Conservation (phyloP, 2,797 vertebrate genomes). For the Ficedula albicollis region DNA sequence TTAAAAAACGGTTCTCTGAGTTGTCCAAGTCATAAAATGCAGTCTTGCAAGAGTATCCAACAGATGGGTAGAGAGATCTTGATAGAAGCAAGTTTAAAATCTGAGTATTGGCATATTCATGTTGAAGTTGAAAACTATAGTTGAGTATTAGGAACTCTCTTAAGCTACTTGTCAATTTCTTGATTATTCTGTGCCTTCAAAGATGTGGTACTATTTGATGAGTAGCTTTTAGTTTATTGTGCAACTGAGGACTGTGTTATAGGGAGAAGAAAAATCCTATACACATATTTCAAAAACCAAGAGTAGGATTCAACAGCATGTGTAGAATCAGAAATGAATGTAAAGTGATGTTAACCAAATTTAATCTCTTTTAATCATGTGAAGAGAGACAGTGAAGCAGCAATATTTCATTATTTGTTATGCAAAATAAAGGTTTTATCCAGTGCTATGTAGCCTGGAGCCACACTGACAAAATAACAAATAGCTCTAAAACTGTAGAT, state of each 20-base stretch:
- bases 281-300: not conserved
- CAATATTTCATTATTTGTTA: conserved; percentile 21
- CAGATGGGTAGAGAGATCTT: not conserved
- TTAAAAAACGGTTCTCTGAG: not conserved
- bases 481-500: not conserved
- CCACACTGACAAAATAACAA: conserved; percentile 28
- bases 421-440: conserved; percentile 16
- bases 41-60: not conserved
- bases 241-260: not conserved
- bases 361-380: conserved; percentile 22
- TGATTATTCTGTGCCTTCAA: not conserved
- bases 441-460: not conserved
- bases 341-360: not conserved
- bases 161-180: not conserved
- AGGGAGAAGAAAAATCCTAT: not conserved
- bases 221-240: not conserved
- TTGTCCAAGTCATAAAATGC: not conserved
- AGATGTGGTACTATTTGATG: not conserved
- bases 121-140: not conserved
- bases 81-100: not conserved
- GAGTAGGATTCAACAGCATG: not conserved
- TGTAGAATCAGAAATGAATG: not conserved
- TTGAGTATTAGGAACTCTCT: not conserved
- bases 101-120: not conserved
- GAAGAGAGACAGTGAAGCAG: conserved; percentile 2